phyloP scores from a whole-genome alignment of 2,888 invertebrate genomes.

The Lasioglossum morio region DNA sequence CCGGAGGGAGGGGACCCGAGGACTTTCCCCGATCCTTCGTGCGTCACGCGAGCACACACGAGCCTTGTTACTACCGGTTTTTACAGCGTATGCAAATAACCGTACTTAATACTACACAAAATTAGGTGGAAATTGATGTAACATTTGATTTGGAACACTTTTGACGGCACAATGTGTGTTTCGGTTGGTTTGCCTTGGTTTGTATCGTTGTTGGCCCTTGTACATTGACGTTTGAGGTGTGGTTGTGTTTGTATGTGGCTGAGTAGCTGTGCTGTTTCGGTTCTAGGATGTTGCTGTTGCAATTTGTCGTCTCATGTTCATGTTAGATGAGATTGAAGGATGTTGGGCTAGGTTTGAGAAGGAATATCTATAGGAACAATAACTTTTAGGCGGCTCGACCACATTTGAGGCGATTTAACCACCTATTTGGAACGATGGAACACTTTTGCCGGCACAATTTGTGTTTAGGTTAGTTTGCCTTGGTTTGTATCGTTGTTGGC shows the following conservation, averaged over 20 bases:
- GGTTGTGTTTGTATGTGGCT: no score
- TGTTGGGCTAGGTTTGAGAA: neutral
- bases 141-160: neutral
- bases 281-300: neutral
- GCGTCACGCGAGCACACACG: slow-evolving; percentile 66
- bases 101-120: neutral
- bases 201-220: neutral
- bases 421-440: neutral
- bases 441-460: neutral
- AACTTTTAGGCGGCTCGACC: neutral
- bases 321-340: neutral
- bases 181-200: neutral
- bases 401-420: no score
- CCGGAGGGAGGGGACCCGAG: neutral
- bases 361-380: neutral
- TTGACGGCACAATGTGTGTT: neutral
- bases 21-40: slow-evolving; percentile 52
- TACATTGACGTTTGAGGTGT: neutral
- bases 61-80: slow-evolving; percentile 49
- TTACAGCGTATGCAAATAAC: slow-evolving; percentile 59
- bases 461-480: neutral
- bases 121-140: neutral
- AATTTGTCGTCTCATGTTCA: no score
- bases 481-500: neutral
- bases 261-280: neutral